A percentile compares a stretch with the other conserved stretches of the same genome.
Conservation (phyloP, 1,140 invertebrate genomes). For the Pentalonia nigronervosa region DNA sequence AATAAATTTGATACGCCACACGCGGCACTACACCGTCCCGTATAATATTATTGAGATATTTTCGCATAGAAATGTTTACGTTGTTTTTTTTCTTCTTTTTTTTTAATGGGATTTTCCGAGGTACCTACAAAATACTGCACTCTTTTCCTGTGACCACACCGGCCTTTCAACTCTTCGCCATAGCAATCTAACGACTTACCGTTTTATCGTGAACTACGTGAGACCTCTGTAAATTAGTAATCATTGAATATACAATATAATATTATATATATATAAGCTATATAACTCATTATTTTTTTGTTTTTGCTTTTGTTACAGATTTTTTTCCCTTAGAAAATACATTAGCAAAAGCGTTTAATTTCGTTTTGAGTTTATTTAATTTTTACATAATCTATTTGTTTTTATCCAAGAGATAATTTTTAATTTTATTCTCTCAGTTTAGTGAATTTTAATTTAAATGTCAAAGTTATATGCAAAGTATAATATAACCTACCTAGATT, state of each 20-base stretch:
- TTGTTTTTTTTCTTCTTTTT: background rate
- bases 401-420: background rate
- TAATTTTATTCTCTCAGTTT: background rate
- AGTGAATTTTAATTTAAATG: background rate
- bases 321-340: background rate
- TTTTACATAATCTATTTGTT: background rate
- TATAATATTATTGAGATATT: slow-evolving; percentile 27
- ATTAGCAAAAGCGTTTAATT: background rate
- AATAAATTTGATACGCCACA: slow-evolving; percentile 30
- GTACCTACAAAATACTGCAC: background rate
- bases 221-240: background rate
- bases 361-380: background rate
- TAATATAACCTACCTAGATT: background rate
- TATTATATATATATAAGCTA: no score
- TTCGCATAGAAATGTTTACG: slow-evolving; percentile 6
- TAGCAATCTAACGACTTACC: background rate
- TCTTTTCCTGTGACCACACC: background rate
- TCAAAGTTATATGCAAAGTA: background rate
- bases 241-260: background rate
- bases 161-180: background rate
- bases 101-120: background rate
- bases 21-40: background rate
- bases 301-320: no score
- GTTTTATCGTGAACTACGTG: background rate
- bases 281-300: background rate